Evolutionary conservation across 2,888 invertebrate genomes (phyloP).

Genomic region (Acanthoscelides obtectus): DNA sequence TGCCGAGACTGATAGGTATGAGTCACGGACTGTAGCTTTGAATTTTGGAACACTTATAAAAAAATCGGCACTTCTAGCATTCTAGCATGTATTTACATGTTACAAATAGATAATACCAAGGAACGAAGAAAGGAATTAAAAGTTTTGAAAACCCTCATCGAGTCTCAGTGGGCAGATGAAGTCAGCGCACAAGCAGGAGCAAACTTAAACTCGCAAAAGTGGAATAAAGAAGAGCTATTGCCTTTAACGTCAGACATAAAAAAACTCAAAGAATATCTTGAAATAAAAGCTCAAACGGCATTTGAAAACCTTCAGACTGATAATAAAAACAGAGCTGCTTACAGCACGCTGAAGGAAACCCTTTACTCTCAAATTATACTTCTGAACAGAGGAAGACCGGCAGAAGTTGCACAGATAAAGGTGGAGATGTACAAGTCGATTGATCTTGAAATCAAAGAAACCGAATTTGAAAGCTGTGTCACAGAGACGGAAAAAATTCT

Average conservation of each 20-base stretch:
- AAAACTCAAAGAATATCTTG: slow-evolving; percentile 20
- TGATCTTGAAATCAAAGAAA: slow-evolving; percentile 6
- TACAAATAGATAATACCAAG: slow-evolving; percentile 19
- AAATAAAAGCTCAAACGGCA: slow-evolving; percentile 7
- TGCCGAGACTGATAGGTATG: slow-evolving; percentile 5
- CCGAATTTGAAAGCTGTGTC: slow-evolving; percentile 17
- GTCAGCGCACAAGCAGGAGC: slow-evolving; percentile 25
- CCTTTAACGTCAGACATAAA: slow-evolving; percentile 24
- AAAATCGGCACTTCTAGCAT: slow-evolving; percentile 29
- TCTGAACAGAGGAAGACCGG: slow-evolving; percentile 21
- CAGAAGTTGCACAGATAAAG: slow-evolving; percentile 21
- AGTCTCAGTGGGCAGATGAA: slow-evolving; percentile 29
- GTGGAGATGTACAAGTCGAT: slow-evolving; percentile 15
- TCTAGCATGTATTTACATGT: slow-evolving; percentile 20
- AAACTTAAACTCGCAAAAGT: slow-evolving; percentile 26
- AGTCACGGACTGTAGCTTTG: slow-evolving; percentile 8
- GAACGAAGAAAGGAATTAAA: slow-evolving; percentile 21
- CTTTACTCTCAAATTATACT: slow-evolving; percentile 22
- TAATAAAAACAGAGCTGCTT: slow-evolving; percentile 10
- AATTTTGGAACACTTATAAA: slow-evolving; percentile 25
- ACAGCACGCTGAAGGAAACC: slow-evolving; percentile 19
- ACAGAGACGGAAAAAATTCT: slow-evolving; percentile 23
- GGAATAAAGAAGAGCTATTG: slow-evolving; percentile 28
- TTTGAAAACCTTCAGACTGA: slow-evolving; percentile 7
- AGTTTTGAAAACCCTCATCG: slow-evolving; percentile 25